phyloP scores from a whole-genome alignment of 2,797 vertebrate species.

The Sebastiscus tertius region DNA sequence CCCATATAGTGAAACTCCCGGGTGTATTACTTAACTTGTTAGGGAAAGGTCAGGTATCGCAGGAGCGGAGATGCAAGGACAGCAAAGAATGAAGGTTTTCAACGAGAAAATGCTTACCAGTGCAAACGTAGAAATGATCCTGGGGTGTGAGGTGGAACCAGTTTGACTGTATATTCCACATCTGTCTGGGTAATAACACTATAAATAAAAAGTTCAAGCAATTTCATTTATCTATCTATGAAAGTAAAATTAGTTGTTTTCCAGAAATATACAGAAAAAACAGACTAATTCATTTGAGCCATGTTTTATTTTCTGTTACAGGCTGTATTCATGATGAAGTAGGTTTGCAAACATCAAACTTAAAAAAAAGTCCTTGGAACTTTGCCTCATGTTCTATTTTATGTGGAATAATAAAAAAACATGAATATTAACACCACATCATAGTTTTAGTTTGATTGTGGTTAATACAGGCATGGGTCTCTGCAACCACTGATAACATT shows the following conservation, averaged over 20 bases:
- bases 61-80: slow-evolving; percentile 23
- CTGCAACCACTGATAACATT: background rate
- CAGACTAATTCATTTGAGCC: background rate
- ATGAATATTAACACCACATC: background rate
- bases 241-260: background rate
- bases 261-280: background rate
- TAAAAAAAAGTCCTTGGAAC: background rate
- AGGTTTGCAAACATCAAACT: background rate
- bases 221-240: background rate
- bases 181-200: background rate
- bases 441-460: background rate
- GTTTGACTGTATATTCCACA: background rate
- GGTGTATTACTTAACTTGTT: slow-evolving; percentile 66
- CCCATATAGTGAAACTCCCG: slow-evolving; percentile 37
- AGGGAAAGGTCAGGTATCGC: slow-evolving; percentile 60
- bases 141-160: background rate
- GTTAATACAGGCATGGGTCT: background rate
- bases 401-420: background rate
- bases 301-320: background rate
- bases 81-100: slow-evolving; percentile 36
- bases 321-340: background rate
- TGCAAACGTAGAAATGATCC: slow-evolving; percentile 14
- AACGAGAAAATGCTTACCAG: slow-evolving; percentile 25
- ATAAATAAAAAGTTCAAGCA: background rate
- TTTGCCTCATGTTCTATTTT: background rate